Conservation (phyloP, 2,113 vertebrate genomes). For the Hypocryptadius cinnamomeus region DNA sequence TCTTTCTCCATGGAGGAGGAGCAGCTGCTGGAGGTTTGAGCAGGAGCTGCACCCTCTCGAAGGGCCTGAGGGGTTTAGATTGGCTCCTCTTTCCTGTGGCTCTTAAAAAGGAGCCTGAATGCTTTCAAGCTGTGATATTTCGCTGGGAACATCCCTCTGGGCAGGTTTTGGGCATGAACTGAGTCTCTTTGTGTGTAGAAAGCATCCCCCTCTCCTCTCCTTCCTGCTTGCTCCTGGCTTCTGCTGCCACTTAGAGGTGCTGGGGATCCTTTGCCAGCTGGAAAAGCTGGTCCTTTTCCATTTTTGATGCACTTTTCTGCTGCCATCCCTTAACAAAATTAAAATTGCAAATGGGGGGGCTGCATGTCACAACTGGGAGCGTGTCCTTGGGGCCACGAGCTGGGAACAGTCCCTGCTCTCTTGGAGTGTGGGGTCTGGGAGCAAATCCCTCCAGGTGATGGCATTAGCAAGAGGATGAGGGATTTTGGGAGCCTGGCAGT, state of each 20-base stretch:
- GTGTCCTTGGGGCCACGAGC: neutral
- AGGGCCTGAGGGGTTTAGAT: neutral
- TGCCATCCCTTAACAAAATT: neutral
- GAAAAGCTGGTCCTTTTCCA: neutral
- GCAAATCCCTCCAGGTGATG: neutral
- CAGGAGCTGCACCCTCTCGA: accelerated
- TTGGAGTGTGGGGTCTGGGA: neutral
- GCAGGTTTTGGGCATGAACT: constrained; percentile 24
- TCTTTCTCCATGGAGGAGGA: neutral
- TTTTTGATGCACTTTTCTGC: neutral
- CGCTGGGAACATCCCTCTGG: neutral
- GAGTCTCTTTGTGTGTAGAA: neutral
- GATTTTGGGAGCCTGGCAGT: neutral
- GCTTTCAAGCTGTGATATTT: neutral
- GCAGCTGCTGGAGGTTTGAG: accelerated
- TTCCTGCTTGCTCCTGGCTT: neutral
- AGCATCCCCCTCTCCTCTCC: neutral
- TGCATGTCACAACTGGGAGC: accelerated
- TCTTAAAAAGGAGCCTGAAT: neutral
- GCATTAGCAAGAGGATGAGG: neutral
- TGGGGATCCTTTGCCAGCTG: neutral
- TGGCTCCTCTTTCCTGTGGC: neutral
- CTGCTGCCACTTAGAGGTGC: neutral
- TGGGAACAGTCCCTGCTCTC: neutral
- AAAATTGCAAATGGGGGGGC: neutral